These are phyloP conservation scores for Hoplodrina ambigua DNA, from an alignment of 2,888 invertebrate genomes.

Conservation along the genomic window DNA sequence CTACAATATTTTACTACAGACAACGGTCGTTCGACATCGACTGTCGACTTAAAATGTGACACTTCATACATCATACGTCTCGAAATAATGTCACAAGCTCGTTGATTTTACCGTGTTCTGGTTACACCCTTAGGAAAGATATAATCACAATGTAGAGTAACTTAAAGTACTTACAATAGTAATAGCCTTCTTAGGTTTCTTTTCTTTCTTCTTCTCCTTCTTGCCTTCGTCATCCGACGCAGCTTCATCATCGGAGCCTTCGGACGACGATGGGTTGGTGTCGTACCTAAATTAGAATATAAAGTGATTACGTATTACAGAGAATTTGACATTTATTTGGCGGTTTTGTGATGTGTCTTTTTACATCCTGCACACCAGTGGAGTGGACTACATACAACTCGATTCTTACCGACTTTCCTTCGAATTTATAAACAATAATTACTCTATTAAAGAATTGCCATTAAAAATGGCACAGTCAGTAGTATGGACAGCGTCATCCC, in stretches of 20 bases:
- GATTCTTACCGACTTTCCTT: no score
- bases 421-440: no score
- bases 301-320: conserved; percentile 2
- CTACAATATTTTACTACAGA: no score
- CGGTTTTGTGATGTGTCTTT: no score
- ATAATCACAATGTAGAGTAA: neutral
- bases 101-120: neutral
- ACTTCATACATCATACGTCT: no score
- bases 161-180: conserved; percentile 90
- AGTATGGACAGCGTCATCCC: no score
- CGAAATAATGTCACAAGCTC: neutral
- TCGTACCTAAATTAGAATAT: conserved; percentile 89
- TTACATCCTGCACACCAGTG: no score
- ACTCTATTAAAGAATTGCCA: no score
- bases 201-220: conserved; percentile 91
- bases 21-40: no score
- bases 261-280: conserved; percentile 91
- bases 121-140: neutral
- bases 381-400: no score
- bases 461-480: no score
- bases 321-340: neutral
- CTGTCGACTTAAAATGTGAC: no score
- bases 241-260: conserved; percentile 88
- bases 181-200: conserved; percentile 92
- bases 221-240: conserved; percentile 82